Evolutionary conservation across 2,888 invertebrate genomes (phyloP).

Genomic region (Coenonympha arcania): DNA sequence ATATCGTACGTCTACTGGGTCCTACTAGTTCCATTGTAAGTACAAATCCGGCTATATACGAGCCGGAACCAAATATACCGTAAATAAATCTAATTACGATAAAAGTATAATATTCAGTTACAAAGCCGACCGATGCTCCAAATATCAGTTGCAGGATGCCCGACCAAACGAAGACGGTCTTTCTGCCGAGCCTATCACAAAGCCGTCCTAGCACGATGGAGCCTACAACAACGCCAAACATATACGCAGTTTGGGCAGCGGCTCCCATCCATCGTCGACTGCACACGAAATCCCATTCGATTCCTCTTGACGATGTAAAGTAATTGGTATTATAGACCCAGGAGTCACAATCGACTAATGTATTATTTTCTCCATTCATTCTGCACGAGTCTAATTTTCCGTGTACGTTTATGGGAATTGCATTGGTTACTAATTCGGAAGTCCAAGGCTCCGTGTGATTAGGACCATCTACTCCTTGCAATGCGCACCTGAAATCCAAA

Average conservation of each 20-base stretch:
- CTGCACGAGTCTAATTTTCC: slow-evolving; percentile 78
- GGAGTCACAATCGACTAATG: slow-evolving; percentile 50
- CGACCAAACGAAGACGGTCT: slow-evolving; percentile 84
- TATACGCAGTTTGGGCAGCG: slow-evolving; percentile 82
- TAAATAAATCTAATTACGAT: slow-evolving; percentile 79
- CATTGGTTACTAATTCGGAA: slow-evolving; percentile 62
- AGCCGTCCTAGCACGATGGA: slow-evolving; percentile 84
- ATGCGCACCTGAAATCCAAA: slow-evolving; percentile 71
- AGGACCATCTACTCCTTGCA: slow-evolving; percentile 72
- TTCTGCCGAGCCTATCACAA: slow-evolving; percentile 86
- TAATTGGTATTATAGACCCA: slow-evolving; percentile 85
- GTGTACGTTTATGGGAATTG: slow-evolving; percentile 74
- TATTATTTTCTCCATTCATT: slow-evolving; percentile 63
- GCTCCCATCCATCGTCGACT: slow-evolving; percentile 87
- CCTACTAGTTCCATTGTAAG: slow-evolving; percentile 89
- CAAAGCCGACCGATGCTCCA: slow-evolving; percentile 82
- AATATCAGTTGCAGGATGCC: slow-evolving; percentile 81
- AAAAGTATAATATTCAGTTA: slow-evolving; percentile 82
- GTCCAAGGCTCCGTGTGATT: slow-evolving; percentile 71
- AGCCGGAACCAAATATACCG: slow-evolving; percentile 87
- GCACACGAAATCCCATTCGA: slow-evolving; percentile 90
- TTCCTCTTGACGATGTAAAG: slow-evolving; percentile 81
- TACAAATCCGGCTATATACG: slow-evolving; percentile 79
- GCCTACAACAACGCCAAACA: slow-evolving; percentile 88
- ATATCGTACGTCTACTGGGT: slow-evolving; percentile 83